A percentile compares a stretch with the other conserved stretches of the same genome.
Evolutionary conservation across 2,888 invertebrate species (phyloP).

Genomic region (Ophonus ardosiacus): DNA sequence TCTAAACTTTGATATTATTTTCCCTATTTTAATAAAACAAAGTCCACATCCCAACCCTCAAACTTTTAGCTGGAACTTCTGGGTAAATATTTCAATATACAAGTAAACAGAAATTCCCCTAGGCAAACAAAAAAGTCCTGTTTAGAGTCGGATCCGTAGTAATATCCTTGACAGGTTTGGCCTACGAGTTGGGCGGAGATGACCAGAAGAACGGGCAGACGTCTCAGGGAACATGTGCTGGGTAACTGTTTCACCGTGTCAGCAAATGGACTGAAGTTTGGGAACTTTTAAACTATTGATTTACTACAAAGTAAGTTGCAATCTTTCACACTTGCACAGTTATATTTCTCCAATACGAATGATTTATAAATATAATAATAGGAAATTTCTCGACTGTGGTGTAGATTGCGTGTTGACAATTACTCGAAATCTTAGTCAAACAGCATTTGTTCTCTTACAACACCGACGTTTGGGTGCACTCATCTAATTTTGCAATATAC

Average conservation of each 20-base stretch:
- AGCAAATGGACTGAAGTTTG: slow-evolving; percentile 24
- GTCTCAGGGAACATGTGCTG: slow-evolving; percentile 22
- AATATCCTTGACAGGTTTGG: slow-evolving; percentile 17
- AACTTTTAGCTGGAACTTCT: slow-evolving; percentile 2
- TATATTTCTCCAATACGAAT: neutral
- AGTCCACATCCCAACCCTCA: slow-evolving; percentile 5
- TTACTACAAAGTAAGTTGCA: slow-evolving; percentile 19
- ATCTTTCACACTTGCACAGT: slow-evolving; percentile 19
- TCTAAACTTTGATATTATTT: slow-evolving; percentile 37
- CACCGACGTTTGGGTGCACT: no score
- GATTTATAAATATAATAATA: neutral
- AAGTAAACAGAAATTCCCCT: slow-evolving; percentile 30
- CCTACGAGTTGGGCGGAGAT: neutral
- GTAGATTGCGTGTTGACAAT: no score
- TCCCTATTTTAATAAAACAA: slow-evolving; percentile 34
- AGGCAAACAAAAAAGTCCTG: slow-evolving; percentile 20
- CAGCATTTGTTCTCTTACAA: no score
- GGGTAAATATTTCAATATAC: slow-evolving; percentile 41
- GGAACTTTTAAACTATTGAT: slow-evolving; percentile 12
- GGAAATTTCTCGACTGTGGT: no score
- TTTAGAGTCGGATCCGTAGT: neutral
- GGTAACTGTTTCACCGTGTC: slow-evolving; percentile 19
- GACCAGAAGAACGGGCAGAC: neutral
- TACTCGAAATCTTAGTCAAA: no score
- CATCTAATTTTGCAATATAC: no score